These are phyloP conservation scores for Drosophila meridiana DNA, from an alignment of 2,888 invertebrate species.

Conservation along the genomic window DNA sequence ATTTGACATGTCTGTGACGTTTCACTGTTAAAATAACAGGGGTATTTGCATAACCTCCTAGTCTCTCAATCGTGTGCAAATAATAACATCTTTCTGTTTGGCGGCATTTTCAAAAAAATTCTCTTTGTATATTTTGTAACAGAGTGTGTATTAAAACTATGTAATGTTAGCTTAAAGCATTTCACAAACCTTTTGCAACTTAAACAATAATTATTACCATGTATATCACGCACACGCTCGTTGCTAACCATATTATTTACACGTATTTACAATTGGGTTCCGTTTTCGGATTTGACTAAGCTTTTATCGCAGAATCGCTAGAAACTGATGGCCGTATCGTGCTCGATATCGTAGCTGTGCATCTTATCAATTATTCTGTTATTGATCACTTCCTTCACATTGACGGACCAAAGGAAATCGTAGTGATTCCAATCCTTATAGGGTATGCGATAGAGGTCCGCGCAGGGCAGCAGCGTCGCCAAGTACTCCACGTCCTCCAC, in stretches of 20 bases:
- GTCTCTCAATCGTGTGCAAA: neutral
- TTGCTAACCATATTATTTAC: constrained; percentile 47
- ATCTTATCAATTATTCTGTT: constrained; percentile 83
- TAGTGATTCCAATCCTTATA: constrained; percentile 88
- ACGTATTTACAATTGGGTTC: constrained; percentile 45
- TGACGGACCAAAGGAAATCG: constrained; percentile 89
- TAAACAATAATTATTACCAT: constrained; percentile 42
- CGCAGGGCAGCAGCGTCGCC: constrained; percentile 86
- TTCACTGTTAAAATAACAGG: no score
- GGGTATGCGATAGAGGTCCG: constrained; percentile 85
- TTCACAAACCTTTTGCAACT: constrained; percentile 66
- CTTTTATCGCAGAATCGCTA: constrained; percentile 22
- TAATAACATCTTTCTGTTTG: neutral
- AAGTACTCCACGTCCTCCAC: constrained; percentile 86
- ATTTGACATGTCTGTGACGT: no score
- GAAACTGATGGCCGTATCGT: constrained; percentile 46
- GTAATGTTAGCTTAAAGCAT: constrained; percentile 33
- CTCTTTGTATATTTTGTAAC: constrained; percentile 23
- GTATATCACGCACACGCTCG: constrained; percentile 64
- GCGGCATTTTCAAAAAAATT: constrained; percentile 16
- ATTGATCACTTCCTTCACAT: constrained; percentile 87
- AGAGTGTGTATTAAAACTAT: constrained; percentile 31
- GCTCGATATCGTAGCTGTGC: constrained; percentile 66
- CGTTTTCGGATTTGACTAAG: constrained; percentile 38
- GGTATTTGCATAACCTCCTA: no score